A percentile compares a stretch with the other conserved stretches of the same genome.
These are phyloP conservation scores for Ceratitis capitata DNA, from an alignment of 1,140 invertebrate genomes.

Conservation along the genomic window DNA sequence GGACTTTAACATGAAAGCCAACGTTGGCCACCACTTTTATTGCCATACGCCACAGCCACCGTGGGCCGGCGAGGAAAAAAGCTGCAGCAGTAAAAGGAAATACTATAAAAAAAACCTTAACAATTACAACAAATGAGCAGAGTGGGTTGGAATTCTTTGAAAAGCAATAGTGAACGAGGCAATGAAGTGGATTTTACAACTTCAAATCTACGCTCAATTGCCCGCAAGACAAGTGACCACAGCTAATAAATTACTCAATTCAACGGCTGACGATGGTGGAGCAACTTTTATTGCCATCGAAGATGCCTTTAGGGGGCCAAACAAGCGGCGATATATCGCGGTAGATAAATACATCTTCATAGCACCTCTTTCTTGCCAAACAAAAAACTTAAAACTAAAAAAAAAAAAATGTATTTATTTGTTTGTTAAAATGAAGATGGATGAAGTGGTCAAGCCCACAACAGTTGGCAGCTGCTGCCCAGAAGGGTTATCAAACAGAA, in stretches of 20 bases:
- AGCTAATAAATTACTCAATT: conserved; percentile 34
- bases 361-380: neutral
- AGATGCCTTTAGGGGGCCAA: neutral
- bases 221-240: neutral
- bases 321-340: neutral
- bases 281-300: neutral
- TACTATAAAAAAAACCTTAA: neutral
- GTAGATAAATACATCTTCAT: neutral
- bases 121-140: conserved; percentile 18
- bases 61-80: neutral
- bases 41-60: neutral
- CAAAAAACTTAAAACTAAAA: no score
- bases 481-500: neutral
- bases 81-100: neutral
- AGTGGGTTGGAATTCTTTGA: neutral
- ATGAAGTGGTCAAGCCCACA: neutral
- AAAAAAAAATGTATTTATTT: no score
- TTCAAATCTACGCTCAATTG: neutral
- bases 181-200: neutral
- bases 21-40: neutral
- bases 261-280: neutral
- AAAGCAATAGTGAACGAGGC: neutral
- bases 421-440: conserved; percentile 21
- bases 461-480: neutral
- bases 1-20: conserved; percentile 1